Evolutionary conservation across 2,888 invertebrate genomes (phyloP), one percentile per base, ranked within the genome.

Genomic region (Philopedon plagiatum): DNA sequence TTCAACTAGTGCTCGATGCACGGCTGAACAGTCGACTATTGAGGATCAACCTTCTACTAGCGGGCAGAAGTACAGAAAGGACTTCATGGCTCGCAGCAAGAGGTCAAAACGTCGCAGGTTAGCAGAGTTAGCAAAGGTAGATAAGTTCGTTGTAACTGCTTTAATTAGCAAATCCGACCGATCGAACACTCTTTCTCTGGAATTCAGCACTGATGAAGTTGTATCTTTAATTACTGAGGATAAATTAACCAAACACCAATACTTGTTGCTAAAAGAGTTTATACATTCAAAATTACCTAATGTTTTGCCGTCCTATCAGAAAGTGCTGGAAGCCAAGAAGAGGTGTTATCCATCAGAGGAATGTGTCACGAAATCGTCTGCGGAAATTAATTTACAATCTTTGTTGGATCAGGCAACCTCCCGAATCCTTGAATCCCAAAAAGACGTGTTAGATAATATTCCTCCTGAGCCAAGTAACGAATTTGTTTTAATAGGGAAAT

Each of bases 331-430:
- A 34, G 65, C 60, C 13, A 66, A 71, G 41, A 8, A 66, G 41
- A 54, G 7, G 21, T 61, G 44, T 21, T 61, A 7, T 61, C 26
- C 44, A 5, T 61, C 41, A 13, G 7, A 61, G 5, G 26, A 44
- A 9, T 8, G 7, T 13, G 9, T 44, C 11, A 41, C 26, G 13
- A 26, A 61, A 41, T 21, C 60, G 5, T 37, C 39, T n/a, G 49
- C 44, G 29, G 51, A 61, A 61, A 23, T 68, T 23, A 39, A 68
- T 39, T 61, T 71, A 41, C 66, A 66, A n/a, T n/a, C n/a, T n/a
- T n/a, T n/a, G n/a, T n/a, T 71, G n/a, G 71, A 66, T 39, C 71
- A 66, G 13, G 58, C 61, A 11, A 7, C 60, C 21, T 15, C 58
- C 23, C 41, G 60, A 18, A 39, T 60, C 11, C 2, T 39, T 13